These are phyloP conservation scores for Muschampia plurimacula DNA, from an alignment of 2,888 invertebrate species.

Conservation along the genomic window DNA sequence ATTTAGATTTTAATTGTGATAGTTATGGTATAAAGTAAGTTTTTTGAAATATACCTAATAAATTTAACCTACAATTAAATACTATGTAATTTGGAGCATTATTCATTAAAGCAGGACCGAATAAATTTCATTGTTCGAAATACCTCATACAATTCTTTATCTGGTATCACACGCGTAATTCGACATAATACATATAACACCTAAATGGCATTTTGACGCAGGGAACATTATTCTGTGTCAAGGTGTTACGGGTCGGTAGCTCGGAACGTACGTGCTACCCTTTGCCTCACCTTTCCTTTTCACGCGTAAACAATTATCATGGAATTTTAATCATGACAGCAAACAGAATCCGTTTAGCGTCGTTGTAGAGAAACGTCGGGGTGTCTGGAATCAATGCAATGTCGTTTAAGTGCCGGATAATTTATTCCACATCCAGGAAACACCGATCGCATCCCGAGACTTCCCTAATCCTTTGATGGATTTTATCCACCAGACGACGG, in stretches of 20 bases:
- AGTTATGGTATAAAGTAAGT: too few species aligned
- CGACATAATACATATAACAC: conserved; percentile 22
- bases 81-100: neutral
- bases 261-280: conserved; percentile 33
- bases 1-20: too few species aligned
- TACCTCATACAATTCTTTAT: conserved; percentile 17
- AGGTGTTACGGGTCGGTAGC: conserved; percentile 38
- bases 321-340: conserved; percentile 38
- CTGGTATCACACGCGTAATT: conserved; percentile 23
- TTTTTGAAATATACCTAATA: too few species aligned
- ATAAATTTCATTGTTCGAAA: conserved; percentile 15
- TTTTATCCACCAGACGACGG: conserved; percentile 65
- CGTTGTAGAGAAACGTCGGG: conserved; percentile 45
- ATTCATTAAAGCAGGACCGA: neutral
- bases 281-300: conserved; percentile 35
- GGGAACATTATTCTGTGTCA: conserved; percentile 39
- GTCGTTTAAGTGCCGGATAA: conserved; percentile 75
- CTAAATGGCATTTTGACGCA: conserved; percentile 32
- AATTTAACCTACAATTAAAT: too few species aligned
- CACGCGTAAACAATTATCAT: conserved; percentile 39
- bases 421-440: conserved; percentile 78
- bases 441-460: conserved; percentile 71
- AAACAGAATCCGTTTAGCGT: conserved; percentile 40
- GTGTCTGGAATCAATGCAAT: conserved; percentile 61
- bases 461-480: conserved; percentile 83